These are phyloP conservation scores for Phycodurus eques DNA, from an alignment of 2,113 vertebrate species.

Conservation along the genomic window DNA sequence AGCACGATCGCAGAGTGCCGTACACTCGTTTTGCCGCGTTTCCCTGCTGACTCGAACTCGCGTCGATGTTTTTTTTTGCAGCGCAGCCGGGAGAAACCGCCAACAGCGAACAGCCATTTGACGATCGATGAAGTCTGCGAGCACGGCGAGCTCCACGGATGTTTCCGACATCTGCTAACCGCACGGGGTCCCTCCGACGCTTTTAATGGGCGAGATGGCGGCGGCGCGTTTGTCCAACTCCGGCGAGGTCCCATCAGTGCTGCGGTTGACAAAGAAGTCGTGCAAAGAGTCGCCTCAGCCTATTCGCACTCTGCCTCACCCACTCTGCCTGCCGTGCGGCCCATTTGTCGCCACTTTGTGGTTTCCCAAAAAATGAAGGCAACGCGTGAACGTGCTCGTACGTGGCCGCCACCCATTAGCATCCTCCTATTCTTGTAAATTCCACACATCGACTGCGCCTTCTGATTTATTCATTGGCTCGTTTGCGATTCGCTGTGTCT, in stretches of 20 bases:
- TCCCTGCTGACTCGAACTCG: constrained; percentile 43
- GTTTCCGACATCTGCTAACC: constrained; percentile 27
- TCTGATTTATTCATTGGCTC: constrained; percentile 73
- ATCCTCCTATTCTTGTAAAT: constrained; percentile 44
- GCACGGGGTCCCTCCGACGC: constrained; percentile 28
- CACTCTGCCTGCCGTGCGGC: constrained; percentile 16
- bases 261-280: constrained; percentile 67
- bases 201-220: constrained; percentile 52
- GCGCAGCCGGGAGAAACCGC: constrained; percentile 46
- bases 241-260: constrained; percentile 43
- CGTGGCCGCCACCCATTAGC: constrained; percentile 55
- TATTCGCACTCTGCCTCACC: constrained; percentile 50
- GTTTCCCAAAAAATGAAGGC: constrained; percentile 51
- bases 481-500: constrained; percentile 51
- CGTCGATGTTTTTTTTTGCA: constrained; percentile 19
- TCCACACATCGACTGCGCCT: constrained; percentile 39
- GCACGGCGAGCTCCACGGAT: constrained; percentile 5
- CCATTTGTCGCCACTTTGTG: constrained; percentile 66
- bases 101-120: constrained; percentile 53
- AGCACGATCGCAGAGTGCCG: background rate
- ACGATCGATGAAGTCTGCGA: constrained; percentile 47
- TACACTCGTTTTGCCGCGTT: constrained; percentile 26
- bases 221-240: constrained; percentile 19
- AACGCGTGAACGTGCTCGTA: constrained; percentile 40
- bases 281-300: constrained; percentile 60